phyloP scores from a whole-genome alignment of 2,113 vertebrate genomes.

The Notothenia coriiceps region DNA sequence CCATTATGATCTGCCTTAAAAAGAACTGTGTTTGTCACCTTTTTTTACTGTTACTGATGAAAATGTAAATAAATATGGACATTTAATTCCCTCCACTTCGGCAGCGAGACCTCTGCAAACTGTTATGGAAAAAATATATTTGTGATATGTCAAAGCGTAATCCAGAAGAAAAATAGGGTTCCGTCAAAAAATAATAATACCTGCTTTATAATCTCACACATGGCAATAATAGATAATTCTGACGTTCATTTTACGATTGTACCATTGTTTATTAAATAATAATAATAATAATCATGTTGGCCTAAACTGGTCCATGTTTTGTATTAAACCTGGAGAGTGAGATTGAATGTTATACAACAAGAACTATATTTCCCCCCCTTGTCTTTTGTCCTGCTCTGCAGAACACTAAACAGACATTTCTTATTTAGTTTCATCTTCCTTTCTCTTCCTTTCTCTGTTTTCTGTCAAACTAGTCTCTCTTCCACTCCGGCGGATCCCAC shows the following conservation, averaged over 20 bases:
- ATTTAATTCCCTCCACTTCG: too few relatives aligned
- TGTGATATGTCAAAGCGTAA: too few relatives aligned
- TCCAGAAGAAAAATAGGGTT: background rate
- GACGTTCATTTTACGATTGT: background rate
- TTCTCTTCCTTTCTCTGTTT: slow-evolving; percentile 37
- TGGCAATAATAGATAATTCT: background rate
- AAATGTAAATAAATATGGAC: too few relatives aligned
- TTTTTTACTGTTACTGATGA: too few relatives aligned
- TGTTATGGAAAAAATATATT: too few relatives aligned
- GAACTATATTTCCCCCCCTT: background rate
- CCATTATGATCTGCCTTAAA: too few relatives aligned
- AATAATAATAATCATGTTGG: background rate
- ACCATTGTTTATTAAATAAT: background rate
- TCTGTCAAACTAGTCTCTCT: slow-evolving; percentile 36
- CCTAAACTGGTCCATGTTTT: background rate
- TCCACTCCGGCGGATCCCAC: slow-evolving; percentile 72
- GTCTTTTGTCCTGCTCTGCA: slow-evolving; percentile 2
- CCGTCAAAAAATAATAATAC: background rate
- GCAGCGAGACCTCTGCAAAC: too few relatives aligned
- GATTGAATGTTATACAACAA: background rate
- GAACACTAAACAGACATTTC: slow-evolving; percentile 20
- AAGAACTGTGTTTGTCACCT: too few relatives aligned
- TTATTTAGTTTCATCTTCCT: slow-evolving; percentile 26
- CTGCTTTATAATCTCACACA: too few relatives aligned
- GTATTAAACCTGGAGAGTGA: background rate